A percentile compares a stretch with the other conserved stretches of the same genome.
Evolutionary conservation across 2,797 vertebrate species (phyloP).

Genomic region (Hipposideros larvatus): DNA sequence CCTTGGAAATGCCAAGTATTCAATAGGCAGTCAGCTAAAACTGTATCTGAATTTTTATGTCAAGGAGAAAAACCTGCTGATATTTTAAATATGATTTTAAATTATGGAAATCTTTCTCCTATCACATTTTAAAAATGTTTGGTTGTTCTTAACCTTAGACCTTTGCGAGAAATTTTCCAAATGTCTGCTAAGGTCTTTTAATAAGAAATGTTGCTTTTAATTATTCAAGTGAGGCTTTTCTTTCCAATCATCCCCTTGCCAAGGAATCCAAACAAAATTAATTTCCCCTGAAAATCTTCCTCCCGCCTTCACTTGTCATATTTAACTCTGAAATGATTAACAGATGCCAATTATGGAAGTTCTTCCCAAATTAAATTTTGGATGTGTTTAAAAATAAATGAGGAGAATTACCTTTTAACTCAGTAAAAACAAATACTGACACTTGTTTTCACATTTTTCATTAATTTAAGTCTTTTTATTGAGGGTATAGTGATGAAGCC

Average conservation of each 20-base stretch:
- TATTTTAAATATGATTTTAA: slow-evolving; percentile 72
- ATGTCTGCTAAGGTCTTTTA: not conserved
- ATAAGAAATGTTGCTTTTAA: slow-evolving; percentile 59
- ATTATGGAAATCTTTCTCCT: slow-evolving; percentile 48
- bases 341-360: slow-evolving; percentile 66
- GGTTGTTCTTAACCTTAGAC: not conserved
- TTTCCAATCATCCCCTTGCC: slow-evolving; percentile 51
- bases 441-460: slow-evolving; percentile 57
- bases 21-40: slow-evolving; percentile 61
- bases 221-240: slow-evolving; percentile 35
- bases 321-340: slow-evolving; percentile 75
- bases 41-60: slow-evolving; percentile 47
- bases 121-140: not conserved
- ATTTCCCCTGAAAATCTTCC: slow-evolving; percentile 65
- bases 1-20: slow-evolving; percentile 54
- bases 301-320: slow-evolving; percentile 58
- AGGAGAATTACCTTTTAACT: slow-evolving; percentile 43
- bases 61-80: slow-evolving; percentile 55
- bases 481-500: not conserved
- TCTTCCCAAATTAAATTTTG: slow-evolving; percentile 54
- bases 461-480: slow-evolving; percentile 51
- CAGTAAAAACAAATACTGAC: slow-evolving; percentile 58
- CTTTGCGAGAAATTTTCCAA: slow-evolving; percentile 43
- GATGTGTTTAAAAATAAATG: slow-evolving; percentile 63
- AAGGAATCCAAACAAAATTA: slow-evolving; percentile 69